Conservation (phyloP, 2,797 vertebrate genomes). For the Clarias platycephalus region DNA sequence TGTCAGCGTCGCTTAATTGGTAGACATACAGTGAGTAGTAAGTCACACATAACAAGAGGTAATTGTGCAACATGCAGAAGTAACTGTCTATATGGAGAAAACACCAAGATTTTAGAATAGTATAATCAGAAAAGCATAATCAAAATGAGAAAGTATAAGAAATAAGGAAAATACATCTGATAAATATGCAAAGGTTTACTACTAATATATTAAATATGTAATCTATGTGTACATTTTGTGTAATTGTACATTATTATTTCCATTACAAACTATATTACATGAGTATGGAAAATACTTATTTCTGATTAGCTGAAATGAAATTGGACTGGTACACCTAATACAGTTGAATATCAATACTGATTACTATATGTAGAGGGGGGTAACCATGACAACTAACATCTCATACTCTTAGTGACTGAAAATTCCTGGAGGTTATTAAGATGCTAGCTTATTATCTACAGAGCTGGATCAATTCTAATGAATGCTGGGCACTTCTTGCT, state of each 20-base stretch:
- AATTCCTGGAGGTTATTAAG: conserved; percentile 15
- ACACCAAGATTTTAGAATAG: too few relatives aligned
- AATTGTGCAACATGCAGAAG: too few relatives aligned
- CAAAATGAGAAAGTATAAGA: too few relatives aligned
- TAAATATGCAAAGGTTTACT: neutral
- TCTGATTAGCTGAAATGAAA: neutral
- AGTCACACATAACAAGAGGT: neutral
- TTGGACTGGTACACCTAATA: neutral
- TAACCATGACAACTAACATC: conserved; percentile 21
- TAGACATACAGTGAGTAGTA: neutral
- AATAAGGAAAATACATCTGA: too few relatives aligned
- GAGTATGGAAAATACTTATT: neutral
- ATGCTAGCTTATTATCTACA: neutral
- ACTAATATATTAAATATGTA: neutral
- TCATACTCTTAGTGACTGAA: neutral
- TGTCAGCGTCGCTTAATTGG: neutral
- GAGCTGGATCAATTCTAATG: neutral
- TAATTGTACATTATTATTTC: neutral
- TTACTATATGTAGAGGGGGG: neutral
- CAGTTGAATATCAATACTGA: neutral
- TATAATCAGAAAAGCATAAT: too few relatives aligned
- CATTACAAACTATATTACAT: neutral
- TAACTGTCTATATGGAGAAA: too few relatives aligned
- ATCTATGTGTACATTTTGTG: neutral
- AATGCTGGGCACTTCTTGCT: neutral